These are phyloP conservation scores for Pyralis farinalis DNA, from an alignment of 2,888 invertebrate genomes.

Conservation along the genomic window DNA sequence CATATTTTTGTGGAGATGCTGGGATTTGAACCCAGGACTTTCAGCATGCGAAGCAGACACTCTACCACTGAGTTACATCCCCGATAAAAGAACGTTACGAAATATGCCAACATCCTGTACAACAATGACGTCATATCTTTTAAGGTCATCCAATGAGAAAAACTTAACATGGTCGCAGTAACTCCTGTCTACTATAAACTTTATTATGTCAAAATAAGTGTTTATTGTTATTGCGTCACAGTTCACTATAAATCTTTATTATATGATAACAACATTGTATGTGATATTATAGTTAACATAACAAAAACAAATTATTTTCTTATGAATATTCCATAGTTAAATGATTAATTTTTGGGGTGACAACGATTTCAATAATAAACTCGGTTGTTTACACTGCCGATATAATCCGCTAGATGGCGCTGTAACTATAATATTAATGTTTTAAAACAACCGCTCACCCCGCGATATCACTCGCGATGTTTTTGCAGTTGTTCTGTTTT, in stretches of 20 bases:
- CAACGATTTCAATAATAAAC: slow-evolving; percentile 5
- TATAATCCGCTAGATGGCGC: slow-evolving; percentile 47
- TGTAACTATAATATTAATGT: slow-evolving; percentile 34
- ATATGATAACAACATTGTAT: too few relatives aligned
- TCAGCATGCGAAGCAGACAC: slow-evolving; percentile 85
- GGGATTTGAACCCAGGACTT: slow-evolving; percentile 85
- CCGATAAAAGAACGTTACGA: neutral
- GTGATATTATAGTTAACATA: too few relatives aligned
- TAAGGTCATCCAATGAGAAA: too few relatives aligned
- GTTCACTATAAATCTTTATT: too few relatives aligned
- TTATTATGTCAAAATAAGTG: too few relatives aligned
- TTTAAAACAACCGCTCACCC: slow-evolving; percentile 28
- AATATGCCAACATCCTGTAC: slow-evolving; percentile 18
- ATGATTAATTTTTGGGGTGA: slow-evolving; percentile 6
- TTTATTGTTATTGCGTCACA: too few relatives aligned
- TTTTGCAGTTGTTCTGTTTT: slow-evolving; percentile 59
- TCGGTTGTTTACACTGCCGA: slow-evolving; percentile 13
- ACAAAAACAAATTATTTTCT: too few relatives aligned
- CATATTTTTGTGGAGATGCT: slow-evolving; percentile 70
- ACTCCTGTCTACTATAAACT: too few relatives aligned
- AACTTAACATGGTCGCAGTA: too few relatives aligned
- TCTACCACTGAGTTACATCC: slow-evolving; percentile 80
- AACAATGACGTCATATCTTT: slow-evolving; percentile 16
- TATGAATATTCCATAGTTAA: too few relatives aligned
- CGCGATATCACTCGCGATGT: slow-evolving; percentile 42